phyloP scores from a whole-genome alignment of 2,797 vertebrate genomes.

The Crocidura indochinensis region DNA sequence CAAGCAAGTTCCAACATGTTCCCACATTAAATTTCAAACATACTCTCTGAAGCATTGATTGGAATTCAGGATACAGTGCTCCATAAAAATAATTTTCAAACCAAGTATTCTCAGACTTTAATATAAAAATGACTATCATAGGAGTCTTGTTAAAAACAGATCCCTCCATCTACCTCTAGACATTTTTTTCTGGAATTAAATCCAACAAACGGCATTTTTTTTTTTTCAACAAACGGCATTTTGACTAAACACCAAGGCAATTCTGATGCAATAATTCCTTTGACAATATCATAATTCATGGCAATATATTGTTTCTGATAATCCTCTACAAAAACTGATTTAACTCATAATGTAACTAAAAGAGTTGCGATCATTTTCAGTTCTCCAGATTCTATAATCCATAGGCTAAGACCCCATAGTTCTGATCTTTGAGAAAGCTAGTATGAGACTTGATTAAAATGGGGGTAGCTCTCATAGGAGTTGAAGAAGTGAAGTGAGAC shows the following conservation, averaged over 20 bases:
- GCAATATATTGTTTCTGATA: constrained; percentile 27
- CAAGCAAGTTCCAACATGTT: too few relatives aligned
- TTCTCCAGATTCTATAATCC: constrained; percentile 1
- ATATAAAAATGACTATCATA: constrained; percentile 12
- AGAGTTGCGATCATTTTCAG: constrained; percentile 1
- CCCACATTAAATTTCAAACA: neutral
- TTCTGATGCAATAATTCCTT: constrained; percentile 33
- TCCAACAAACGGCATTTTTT: constrained; percentile 50
- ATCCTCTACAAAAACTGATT: neutral
- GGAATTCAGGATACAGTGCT: neutral
- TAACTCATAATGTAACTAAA: constrained; percentile 45
- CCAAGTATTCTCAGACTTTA: constrained; percentile 55
- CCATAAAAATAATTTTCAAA: constrained; percentile 49
- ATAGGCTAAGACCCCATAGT: neutral
- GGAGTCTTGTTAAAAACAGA: constrained; percentile 62
- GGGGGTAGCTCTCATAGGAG: neutral
- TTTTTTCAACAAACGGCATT: constrained; percentile 42
- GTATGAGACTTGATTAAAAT: neutral
- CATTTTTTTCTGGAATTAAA: constrained; percentile 41
- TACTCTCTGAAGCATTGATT: neutral
- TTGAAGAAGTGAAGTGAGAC: neutral
- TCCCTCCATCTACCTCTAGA: constrained; percentile 27
- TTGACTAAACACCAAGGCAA: constrained; percentile 55
- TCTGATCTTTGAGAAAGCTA: neutral
- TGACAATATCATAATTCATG: neutral